These are phyloP conservation scores for Brachionus rubens DNA, from an alignment of 1,140 invertebrate species.

Conservation along the genomic window DNA sequence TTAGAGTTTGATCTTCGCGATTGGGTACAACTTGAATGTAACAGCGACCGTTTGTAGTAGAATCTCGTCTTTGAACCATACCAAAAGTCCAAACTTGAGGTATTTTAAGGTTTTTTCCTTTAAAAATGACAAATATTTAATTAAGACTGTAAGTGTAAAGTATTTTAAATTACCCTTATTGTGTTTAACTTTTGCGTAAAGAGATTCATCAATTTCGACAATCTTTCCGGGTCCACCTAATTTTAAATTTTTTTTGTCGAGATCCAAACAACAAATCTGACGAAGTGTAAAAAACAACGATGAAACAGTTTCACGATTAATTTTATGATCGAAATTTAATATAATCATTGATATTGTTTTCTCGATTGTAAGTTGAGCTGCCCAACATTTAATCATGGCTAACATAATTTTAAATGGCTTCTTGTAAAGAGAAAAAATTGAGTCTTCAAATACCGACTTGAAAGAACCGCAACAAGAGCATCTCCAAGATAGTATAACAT, in stretches of 20 bases:
- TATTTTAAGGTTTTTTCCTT: too few species aligned
- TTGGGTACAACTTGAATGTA: too few species aligned
- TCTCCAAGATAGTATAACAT: background rate
- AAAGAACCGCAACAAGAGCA: background rate
- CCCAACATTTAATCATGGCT: background rate
- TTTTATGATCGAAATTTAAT: conserved; percentile 7
- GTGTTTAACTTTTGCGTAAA: too few species aligned
- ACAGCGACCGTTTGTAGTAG: too few species aligned
- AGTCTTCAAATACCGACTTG: background rate
- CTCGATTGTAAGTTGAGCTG: background rate
- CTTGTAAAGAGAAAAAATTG: background rate
- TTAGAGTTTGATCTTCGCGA: too few species aligned
- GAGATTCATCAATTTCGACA: background rate
- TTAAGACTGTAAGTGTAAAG: too few species aligned
- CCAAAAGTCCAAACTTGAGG: too few species aligned
- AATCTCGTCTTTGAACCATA: too few species aligned
- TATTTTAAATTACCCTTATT: too few species aligned
- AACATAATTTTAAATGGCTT: background rate
- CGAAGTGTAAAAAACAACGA: background rate
- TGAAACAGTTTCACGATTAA: background rate
- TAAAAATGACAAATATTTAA: too few species aligned
- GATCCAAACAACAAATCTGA: too few species aligned
- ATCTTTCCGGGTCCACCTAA: background rate
- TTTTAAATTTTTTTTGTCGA: background rate
- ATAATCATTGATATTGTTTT: background rate